A percentile compares a stretch with the other conserved stretches of the same genome.
These are phyloP conservation scores for Andricus curvator DNA, from an alignment of 2,888 invertebrate genomes.

Conservation along the genomic window DNA sequence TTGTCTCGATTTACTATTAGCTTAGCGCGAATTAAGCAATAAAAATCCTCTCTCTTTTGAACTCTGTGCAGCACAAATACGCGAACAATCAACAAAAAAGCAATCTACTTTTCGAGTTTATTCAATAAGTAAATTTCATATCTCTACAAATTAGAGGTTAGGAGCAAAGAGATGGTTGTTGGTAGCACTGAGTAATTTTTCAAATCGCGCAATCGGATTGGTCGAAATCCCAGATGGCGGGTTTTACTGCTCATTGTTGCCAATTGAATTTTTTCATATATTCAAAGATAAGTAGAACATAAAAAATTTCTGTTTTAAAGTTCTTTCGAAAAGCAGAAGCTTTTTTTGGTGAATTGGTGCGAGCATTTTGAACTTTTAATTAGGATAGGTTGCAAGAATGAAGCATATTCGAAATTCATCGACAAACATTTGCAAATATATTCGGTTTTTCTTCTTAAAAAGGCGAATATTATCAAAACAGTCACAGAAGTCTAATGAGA, in stretches of 20 bases:
- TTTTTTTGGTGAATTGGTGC: not conserved
- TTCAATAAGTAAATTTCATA: not conserved
- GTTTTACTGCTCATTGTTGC: too few species aligned
- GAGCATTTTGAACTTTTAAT: constrained; percentile 64
- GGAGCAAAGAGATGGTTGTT: too few species aligned
- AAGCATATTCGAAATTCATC: constrained; percentile 73
- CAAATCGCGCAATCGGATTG: too few species aligned
- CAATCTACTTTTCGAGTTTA: not conserved
- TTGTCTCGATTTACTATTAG: not conserved
- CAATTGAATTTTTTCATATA: not conserved
- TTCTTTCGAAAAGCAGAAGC: not conserved
- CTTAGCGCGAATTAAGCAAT: too few species aligned
- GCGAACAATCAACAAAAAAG: not conserved
- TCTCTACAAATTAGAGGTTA: too few species aligned
- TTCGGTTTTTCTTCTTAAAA: constrained; percentile 72
- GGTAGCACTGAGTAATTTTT: too few species aligned
- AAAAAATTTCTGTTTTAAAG: not conserved
- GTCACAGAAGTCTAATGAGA: constrained; percentile 63
- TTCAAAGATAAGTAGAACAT: not conserved
- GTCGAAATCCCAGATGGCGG: too few species aligned
- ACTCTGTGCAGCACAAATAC: not conserved
- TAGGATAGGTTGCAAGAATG: constrained; percentile 70
- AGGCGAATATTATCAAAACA: constrained; percentile 70
- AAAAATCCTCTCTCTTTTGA: not conserved
- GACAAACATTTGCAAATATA: constrained; percentile 73